phyloP scores from a whole-genome alignment of 1,140 invertebrate species.

The Nephila pilipes region DNA sequence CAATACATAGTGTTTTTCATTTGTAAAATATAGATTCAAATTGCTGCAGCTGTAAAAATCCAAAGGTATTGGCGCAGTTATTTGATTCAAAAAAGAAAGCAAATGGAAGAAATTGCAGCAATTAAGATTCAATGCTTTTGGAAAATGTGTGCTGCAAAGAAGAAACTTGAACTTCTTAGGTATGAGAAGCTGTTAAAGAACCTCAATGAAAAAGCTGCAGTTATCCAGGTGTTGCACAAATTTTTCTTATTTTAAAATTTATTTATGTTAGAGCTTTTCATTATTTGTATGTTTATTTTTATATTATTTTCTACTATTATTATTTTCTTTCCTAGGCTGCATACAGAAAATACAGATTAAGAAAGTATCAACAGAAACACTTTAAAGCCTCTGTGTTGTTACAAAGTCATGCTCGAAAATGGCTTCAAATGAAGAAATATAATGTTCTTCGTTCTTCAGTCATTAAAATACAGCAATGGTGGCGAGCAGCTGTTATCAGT shows the following conservation, averaged over 20 bases:
- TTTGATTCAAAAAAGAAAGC: background rate
- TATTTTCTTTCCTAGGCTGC: conserved; percentile 13
- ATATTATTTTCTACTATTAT: background rate
- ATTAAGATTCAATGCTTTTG: conserved; percentile 53
- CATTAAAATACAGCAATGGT: conserved; percentile 35
- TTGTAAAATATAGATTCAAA: conserved; percentile 77
- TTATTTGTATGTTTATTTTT: background rate
- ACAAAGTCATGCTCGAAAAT: conserved; percentile 37
- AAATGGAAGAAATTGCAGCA: conserved; percentile 49
- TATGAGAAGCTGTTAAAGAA: background rate
- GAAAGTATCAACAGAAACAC: conserved; percentile 6
- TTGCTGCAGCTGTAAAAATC: conserved; percentile 79
- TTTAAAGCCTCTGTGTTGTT: conserved; percentile 11
- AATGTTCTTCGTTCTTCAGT: background rate
- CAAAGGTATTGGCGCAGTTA: conserved; percentile 78
- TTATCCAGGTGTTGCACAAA: conserved; percentile 57
- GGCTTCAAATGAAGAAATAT: conserved; percentile 17
- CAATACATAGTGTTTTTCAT: background rate
- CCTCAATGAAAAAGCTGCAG: conserved; percentile 38
- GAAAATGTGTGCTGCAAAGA: conserved; percentile 45
- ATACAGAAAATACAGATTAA: background rate
- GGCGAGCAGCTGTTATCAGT: background rate
- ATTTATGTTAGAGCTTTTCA: background rate
- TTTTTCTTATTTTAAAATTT: background rate
- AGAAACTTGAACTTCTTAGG: conserved; percentile 24